Evolutionary conservation across 2,888 invertebrate genomes (phyloP), one percentile per base, ranked within the genome.

Genomic region (Noctuana brunneofusca): DNA sequence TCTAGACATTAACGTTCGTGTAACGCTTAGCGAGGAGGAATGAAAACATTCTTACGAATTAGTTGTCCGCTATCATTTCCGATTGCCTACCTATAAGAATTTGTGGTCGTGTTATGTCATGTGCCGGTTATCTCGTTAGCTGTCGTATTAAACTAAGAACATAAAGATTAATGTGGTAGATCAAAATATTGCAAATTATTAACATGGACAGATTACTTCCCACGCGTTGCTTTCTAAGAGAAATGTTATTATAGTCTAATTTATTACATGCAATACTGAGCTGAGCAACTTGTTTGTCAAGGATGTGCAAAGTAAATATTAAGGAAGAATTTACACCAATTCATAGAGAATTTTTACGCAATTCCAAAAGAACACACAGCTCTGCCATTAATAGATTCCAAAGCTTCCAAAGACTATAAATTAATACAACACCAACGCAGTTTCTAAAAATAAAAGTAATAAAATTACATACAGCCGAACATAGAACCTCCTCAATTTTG

Each of bases 211-310:
- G 55, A 46, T 56, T 30, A 20, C 56, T 46, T 68, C 62, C 65
- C 56, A 56, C 56, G 30, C 46, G 30, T 56, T 71, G 73, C 79
- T 78, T 78, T 80, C 78, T 75, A 75, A 73, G 72, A 72, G 74
- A 75, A 71, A 73, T 69, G 70, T 69, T 70, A 68, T 48, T 48
- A 22, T 35, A 54, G 20, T 54, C 63, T 64, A 60, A 49, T 58
- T 53, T 27, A 58, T 22, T 38, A 38, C 38, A 54, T 22, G n/a
- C 35, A 20, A 18, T n/a, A 53, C 22, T 5, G 35, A 22, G 38
- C 32, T 5, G 35, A 22, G 38, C 32, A 52, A 32, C 18, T 18
- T 32, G 32, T 32, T 50, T 50, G 18, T 27, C 38, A 14, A 38
- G 1, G 1, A 14, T n/a, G 30, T 32, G 11, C 11, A 32, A 32